Conservation (phyloP, 2,888 invertebrate genomes). For the Pyrrhosoma nymphula region DNA sequence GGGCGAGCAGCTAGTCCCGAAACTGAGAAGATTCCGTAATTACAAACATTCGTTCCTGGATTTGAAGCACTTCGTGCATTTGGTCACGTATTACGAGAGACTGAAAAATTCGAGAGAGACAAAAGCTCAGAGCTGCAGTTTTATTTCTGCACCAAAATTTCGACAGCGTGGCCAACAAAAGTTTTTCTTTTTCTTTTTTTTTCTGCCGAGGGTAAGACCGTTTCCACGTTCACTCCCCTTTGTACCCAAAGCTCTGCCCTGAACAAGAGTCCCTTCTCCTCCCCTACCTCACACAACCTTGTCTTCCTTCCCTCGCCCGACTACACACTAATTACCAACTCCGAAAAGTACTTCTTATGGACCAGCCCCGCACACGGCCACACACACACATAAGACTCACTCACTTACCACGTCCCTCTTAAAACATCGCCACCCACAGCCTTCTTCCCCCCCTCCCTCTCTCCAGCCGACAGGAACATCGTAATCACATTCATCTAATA, state of each 20-base stretch:
- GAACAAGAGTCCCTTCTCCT: not conserved
- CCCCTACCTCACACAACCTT: not conserved
- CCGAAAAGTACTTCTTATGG: conserved; percentile 24
- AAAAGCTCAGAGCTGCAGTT: not conserved
- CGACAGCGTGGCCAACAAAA: not conserved
- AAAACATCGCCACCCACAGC: not conserved
- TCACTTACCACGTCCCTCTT: not conserved
- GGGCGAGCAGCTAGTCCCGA: no score
- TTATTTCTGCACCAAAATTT: not conserved
- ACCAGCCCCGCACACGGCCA: not conserved
- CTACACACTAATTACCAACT: conserved; percentile 28
- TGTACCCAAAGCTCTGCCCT: no score
- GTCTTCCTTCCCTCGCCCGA: not conserved
- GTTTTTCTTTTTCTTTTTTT: not conserved
- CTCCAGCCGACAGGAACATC: not conserved
- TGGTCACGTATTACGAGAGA: no score
- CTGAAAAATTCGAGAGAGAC: no score
- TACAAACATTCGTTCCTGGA: no score
- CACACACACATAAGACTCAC: not conserved
- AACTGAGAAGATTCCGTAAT: no score
- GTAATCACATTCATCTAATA: conserved; percentile 39
- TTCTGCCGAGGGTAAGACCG: not conserved
- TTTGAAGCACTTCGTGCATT: no score
- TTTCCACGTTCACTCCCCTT: not conserved
- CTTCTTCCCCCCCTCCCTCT: not conserved